phyloP scores from a whole-genome alignment of 2,113 vertebrate genomes.

The Formicarius rufipectus region DNA sequence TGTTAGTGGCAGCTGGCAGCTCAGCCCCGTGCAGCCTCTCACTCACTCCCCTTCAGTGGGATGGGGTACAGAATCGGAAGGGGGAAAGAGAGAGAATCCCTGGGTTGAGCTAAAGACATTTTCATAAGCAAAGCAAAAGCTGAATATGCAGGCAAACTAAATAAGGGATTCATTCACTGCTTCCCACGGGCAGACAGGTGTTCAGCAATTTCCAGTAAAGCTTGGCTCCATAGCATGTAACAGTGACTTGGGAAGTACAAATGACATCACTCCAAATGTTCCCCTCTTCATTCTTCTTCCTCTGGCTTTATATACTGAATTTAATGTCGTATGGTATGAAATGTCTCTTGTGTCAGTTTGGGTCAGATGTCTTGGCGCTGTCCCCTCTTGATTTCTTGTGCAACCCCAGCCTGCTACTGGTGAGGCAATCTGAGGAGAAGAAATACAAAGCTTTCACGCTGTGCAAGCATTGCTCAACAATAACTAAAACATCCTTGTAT shows the following conservation, averaged over 20 bases:
- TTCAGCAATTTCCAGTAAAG: neutral
- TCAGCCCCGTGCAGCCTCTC: neutral
- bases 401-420: neutral
- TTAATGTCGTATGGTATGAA: fast-evolving
- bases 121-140: neutral
- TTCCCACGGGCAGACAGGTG: neutral
- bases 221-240: fast-evolving
- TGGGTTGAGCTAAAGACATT: neutral
- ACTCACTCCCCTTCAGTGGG: fast-evolving
- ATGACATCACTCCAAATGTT: neutral
- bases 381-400: neutral
- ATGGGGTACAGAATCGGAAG: neutral
- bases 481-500: neutral
- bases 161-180: neutral
- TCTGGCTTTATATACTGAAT: neutral
- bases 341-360: neutral
- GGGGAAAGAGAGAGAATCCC: neutral
- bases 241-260: neutral
- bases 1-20: neutral
- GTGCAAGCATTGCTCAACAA: neutral
- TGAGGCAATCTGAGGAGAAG: neutral
- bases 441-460: neutral
- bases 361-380: neutral
- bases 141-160: neutral
- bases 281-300: neutral